These are phyloP conservation scores for Ganaspis brasiliensis DNA, from an alignment of 2,888 invertebrate genomes.

Conservation along the genomic window DNA sequence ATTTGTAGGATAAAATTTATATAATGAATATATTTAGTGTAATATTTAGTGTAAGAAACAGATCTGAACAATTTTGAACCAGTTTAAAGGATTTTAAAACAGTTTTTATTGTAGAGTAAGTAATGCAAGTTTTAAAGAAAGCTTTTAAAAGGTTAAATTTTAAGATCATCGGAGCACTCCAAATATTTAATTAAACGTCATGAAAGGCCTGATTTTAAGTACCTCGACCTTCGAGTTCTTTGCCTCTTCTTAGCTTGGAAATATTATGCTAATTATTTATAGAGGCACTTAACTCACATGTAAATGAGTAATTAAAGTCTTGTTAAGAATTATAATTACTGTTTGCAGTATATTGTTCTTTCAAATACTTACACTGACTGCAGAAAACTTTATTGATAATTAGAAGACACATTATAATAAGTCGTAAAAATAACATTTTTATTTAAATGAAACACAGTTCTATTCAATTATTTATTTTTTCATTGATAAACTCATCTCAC, in stretches of 20 bases:
- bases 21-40: too few relatives aligned
- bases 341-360: constrained; percentile 29
- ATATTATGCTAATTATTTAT: constrained; percentile 34
- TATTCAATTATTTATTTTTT: too few relatives aligned
- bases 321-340: constrained; percentile 35
- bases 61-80: too few relatives aligned
- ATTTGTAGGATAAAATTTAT: too few relatives aligned
- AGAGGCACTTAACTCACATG: constrained; percentile 33
- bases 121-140: background rate
- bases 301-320: constrained; percentile 32
- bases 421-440: background rate
- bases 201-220: constrained; percentile 4
- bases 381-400: constrained; percentile 5
- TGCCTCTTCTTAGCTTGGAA: constrained; percentile 9
- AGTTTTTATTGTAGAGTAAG: too few relatives aligned
- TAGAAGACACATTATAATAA: background rate
- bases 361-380: background rate
- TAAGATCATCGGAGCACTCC: background rate
- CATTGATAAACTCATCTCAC: too few relatives aligned
- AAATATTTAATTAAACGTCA: constrained; percentile 6
- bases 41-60: too few relatives aligned
- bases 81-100: too few relatives aligned
- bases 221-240: constrained; percentile 22
- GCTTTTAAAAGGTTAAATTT: background rate
- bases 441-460: too few relatives aligned